Conservation (phyloP, 2,888 invertebrate species). For the Leucophenga maculata region DNA sequence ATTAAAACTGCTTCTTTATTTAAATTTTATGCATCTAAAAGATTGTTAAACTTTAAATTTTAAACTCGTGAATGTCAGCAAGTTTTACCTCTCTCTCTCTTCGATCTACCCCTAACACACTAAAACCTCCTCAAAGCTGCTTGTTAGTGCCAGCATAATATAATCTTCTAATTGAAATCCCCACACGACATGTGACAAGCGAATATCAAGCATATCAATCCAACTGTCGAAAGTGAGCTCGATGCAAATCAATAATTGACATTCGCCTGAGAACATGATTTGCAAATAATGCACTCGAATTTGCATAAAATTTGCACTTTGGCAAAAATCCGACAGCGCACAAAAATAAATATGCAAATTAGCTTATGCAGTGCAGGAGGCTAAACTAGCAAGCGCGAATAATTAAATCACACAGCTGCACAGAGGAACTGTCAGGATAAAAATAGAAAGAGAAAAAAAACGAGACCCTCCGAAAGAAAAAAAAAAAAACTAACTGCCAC, state of each 20-base stretch:
- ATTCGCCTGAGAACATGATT: slow-evolving; percentile 66
- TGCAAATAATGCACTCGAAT: slow-evolving; percentile 69
- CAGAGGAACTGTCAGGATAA: slow-evolving; percentile 10
- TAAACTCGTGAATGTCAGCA: neutral
- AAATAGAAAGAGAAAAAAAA: slow-evolving; percentile 29
- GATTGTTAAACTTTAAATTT: neutral
- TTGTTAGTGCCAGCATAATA: slow-evolving; percentile 23
- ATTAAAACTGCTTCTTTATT: no score
- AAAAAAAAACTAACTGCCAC: slow-evolving; percentile 21
- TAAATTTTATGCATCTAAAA: no score
- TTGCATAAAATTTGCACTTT: slow-evolving; percentile 60
- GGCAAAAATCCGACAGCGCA: slow-evolving; percentile 37
- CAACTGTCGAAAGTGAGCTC: slow-evolving; percentile 12
- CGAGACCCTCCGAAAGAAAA: slow-evolving; percentile 36
- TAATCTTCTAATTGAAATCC: slow-evolving; percentile 28
- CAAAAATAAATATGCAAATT: slow-evolving; percentile 21
- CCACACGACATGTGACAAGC: slow-evolving; percentile 7
- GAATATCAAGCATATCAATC: slow-evolving; percentile 7
- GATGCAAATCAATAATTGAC: slow-evolving; percentile 54
- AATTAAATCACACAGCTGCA: slow-evolving; percentile 58
- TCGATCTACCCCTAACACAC: no score
- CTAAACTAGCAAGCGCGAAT: slow-evolving; percentile 15
- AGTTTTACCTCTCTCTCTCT: neutral
- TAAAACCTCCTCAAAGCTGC: neutral
- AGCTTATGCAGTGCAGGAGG: neutral